Base-by-base conservation (phyloP, 2,888 invertebrate species). In the Oxytorus armatus region DNA sequence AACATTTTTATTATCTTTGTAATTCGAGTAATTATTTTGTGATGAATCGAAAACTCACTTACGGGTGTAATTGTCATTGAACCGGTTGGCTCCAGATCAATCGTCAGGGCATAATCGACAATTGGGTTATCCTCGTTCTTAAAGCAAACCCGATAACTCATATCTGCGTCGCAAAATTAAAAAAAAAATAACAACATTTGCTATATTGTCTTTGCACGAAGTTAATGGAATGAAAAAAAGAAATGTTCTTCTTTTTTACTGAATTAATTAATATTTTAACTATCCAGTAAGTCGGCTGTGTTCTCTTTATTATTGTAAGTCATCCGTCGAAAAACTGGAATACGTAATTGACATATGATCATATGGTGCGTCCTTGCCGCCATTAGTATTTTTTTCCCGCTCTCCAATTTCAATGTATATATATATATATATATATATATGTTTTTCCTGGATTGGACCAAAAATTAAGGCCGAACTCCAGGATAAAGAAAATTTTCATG, bases 21-120 rank as follows among this genome's bases (percentile, higher is more conserved):
- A 29, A 29, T 29, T 5, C n/a, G n/a, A n/a, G 29, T 29, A 36
- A 8, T 36, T 8, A 36, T 36, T 36, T 36, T 3, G 10, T 36
- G 10, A 36, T 36, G 1, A 3, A 8, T 1, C 1, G 10, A 8
- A 36, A 4, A 49, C 23, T 53, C 66, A 65, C 85, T 84, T 85
- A 89, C 89, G 83, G 88, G 87, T 47, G 84, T 89, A 76, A 89
- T 85, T n/a, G 86, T 88, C 84, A 88, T 86, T 77, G 87, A 85
- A 79, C 83, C 84, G 8, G 84, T 77, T 1, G 84, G 25, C 8
- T 82, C 82, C 11, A 88, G 3, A 77, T 84, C 80, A 72, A 89
- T 86, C 61, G 81, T 87, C n/a, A 84, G 83, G 36, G 87, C 88
- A 33, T 86, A 72, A 39, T 86, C 84, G n/a, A 81, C 65, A 16